phyloP scores from a whole-genome alignment of 2,113 vertebrate species.

The Athene cunicularia region DNA sequence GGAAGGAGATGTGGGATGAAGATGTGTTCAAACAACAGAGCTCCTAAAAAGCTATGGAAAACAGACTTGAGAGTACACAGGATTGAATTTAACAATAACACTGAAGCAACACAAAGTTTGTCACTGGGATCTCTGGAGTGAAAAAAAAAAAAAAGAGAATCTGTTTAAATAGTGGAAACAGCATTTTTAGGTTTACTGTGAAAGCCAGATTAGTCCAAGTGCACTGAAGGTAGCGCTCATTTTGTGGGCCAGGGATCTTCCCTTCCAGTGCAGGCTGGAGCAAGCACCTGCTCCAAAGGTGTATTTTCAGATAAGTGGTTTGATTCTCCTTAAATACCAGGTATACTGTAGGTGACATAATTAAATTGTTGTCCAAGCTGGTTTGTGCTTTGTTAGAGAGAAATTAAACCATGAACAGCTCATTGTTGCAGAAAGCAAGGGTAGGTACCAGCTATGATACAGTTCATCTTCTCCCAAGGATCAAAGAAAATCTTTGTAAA shows the following conservation, averaged over 20 bases:
- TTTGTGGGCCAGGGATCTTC: not conserved
- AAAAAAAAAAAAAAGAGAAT: not conserved
- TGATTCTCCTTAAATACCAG: not conserved
- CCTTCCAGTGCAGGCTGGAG: not conserved
- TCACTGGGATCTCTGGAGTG: not conserved
- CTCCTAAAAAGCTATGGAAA: slow-evolving; percentile 8
- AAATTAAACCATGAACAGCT: not conserved
- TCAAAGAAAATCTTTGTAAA: not conserved
- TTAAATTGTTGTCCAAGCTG: not conserved
- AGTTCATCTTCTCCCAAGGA: not conserved
- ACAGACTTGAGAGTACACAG: not conserved
- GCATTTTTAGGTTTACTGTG: not conserved
- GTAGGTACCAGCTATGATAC: fast-evolving
- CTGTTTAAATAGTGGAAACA: not conserved
- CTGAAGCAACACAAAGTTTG: not conserved
- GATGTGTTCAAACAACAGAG: not conserved
- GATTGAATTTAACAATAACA: not conserved
- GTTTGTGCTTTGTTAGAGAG: not conserved
- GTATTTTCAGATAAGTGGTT: not conserved
- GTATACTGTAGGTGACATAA: not conserved
- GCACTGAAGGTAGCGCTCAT: not conserved
- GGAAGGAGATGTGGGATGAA: not conserved
- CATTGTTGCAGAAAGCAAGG: not conserved
- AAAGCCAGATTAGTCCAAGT: not conserved
- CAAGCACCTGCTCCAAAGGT: not conserved